Evolutionary conservation across 2,888 invertebrate genomes (phyloP).

Genomic region (Apamea anceps): DNA sequence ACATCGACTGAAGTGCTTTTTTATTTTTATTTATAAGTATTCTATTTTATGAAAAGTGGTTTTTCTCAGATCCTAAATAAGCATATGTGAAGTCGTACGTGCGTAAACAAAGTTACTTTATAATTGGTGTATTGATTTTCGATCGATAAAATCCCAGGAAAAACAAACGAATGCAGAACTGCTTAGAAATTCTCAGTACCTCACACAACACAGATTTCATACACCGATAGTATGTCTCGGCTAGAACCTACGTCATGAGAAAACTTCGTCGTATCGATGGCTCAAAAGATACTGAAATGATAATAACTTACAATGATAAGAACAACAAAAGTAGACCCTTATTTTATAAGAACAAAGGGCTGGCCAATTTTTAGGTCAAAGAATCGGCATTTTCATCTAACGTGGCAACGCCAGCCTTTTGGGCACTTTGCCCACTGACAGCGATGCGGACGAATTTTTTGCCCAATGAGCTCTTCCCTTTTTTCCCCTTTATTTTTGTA

Average conservation of each 20-base stretch:
- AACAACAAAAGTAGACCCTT: background rate
- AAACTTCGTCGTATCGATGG: background rate
- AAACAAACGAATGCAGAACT: background rate
- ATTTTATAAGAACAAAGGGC: too few relatives aligned
- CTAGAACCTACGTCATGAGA: background rate
- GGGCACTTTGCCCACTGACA: too few relatives aligned
- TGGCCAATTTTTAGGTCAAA: background rate
- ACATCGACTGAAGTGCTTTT: background rate
- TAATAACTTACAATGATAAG: background rate
- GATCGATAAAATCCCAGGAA: background rate
- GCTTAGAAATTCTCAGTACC: background rate
- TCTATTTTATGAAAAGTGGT: background rate
- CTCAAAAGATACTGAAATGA: background rate
- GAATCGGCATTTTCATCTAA: too few relatives aligned
- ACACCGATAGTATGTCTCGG: background rate
- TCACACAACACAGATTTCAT: background rate
- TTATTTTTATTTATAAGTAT: background rate
- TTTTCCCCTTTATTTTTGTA: too few relatives aligned
- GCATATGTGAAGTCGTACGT: background rate
- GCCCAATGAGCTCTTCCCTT: too few relatives aligned
- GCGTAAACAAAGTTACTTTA: background rate
- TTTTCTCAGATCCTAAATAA: conserved; percentile 6
- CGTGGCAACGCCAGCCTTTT: too few relatives aligned
- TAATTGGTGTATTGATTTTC: background rate
- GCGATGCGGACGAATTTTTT: too few relatives aligned